Percentiles rank a stretch among this genome's conserved stretches.
These are phyloP conservation scores for Globicephala melas DNA, from an alignment of 2,113 vertebrate species.

Conservation along the genomic window DNA sequence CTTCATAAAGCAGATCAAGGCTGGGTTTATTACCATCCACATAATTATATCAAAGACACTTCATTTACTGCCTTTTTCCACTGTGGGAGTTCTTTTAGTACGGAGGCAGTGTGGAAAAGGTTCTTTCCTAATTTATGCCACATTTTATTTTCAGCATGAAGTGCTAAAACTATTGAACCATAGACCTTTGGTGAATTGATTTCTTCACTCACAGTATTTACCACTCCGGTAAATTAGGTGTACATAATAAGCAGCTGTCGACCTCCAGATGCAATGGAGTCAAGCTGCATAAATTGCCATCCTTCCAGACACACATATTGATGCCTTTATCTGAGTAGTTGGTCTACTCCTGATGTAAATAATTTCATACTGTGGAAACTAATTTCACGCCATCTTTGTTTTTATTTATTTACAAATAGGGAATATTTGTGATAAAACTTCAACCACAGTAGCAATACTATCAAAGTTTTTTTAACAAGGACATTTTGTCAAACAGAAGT, in stretches of 20 bases:
- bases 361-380: constrained; percentile 75
- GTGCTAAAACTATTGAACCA: constrained; percentile 78
- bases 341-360: constrained; percentile 70
- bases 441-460: constrained; percentile 21
- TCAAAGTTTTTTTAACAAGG: background rate
- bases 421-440: constrained; percentile 37
- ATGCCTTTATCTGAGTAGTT: constrained; percentile 62
- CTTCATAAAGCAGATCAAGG: constrained; percentile 52
- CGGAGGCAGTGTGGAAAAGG: constrained; percentile 32
- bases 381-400: constrained; percentile 82
- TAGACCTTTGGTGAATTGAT: constrained; percentile 78
- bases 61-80: constrained; percentile 56
- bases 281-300: constrained; percentile 75
- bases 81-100: background rate
- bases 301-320: constrained; percentile 27
- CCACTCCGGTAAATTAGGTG: constrained; percentile 82
- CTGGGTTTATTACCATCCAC: constrained; percentile 42
- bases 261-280: constrained; percentile 79
- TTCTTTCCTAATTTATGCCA: constrained; percentile 75
- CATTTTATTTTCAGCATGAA: constrained; percentile 76
- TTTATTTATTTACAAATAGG: constrained; percentile 78
- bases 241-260: constrained; percentile 84
- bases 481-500: background rate
- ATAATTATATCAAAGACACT: constrained; percentile 68
- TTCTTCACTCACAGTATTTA: constrained; percentile 78